These are phyloP conservation scores for Cottoperca gobio DNA, from an alignment of 2,797 vertebrate genomes.

Conservation along the genomic window DNA sequence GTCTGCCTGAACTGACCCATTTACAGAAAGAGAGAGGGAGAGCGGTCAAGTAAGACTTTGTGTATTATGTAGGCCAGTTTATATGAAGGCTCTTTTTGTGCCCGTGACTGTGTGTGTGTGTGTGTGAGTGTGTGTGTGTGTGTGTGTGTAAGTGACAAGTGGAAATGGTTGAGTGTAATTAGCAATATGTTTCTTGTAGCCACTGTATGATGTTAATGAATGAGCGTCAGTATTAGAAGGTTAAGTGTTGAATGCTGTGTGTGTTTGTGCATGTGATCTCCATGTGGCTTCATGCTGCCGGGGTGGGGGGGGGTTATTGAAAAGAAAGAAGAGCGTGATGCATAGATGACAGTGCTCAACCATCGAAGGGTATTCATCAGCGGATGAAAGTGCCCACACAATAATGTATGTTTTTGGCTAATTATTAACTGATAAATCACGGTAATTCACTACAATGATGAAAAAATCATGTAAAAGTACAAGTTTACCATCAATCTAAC, in stretches of 20 bases:
- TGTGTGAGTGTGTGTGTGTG: background rate
- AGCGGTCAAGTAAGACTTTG: slow-evolving; percentile 40
- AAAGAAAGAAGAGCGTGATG: background rate
- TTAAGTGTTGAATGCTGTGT: background rate
- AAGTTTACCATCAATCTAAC: background rate
- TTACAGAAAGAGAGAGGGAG: slow-evolving; percentile 35
- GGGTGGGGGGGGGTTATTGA: background rate
- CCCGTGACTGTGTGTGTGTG: background rate
- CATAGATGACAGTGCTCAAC: background rate
- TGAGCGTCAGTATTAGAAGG: background rate
- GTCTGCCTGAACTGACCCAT: slow-evolving; percentile 64
- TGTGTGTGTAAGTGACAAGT: background rate
- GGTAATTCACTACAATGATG: too few species aligned
- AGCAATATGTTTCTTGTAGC: slow-evolving; percentile 28
- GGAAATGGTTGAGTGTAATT: slow-evolving; percentile 36
- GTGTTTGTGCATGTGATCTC: background rate
- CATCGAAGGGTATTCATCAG: background rate
- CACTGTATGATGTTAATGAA: slow-evolving; percentile 1
- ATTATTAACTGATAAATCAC: too few species aligned
- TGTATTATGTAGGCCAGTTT: slow-evolving; percentile 60
- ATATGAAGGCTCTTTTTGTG: slow-evolving; percentile 39
- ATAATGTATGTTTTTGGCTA: background rate
- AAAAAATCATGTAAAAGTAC: background rate
- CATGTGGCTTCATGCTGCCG: background rate
- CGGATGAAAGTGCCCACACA: background rate